Percentiles rank a stretch among this genome's conserved stretches.
Evolutionary conservation across 2,113 vertebrate genomes (phyloP).

Genomic region (Erinaceus europaeus): DNA sequence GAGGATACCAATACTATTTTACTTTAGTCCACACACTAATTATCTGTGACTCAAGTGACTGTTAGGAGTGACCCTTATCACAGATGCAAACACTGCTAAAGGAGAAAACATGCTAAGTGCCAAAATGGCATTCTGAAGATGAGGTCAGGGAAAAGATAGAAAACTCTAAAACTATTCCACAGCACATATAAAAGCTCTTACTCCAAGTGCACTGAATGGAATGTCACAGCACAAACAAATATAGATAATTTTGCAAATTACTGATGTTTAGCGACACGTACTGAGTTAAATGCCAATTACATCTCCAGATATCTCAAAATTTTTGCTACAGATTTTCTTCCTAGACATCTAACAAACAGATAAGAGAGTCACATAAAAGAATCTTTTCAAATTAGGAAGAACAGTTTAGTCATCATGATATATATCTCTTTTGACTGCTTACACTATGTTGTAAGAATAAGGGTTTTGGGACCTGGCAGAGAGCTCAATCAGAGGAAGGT

Average conservation of each 20-base stretch:
- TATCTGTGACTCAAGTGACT: conserved; percentile 44
- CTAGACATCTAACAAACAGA: neutral
- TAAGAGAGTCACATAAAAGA: neutral
- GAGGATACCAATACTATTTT: neutral
- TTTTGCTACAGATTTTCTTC: neutral
- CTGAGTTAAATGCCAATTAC: neutral
- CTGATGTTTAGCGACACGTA: neutral
- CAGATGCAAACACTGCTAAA: neutral
- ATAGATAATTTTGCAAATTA: neutral
- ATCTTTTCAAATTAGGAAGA: neutral
- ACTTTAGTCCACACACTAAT: neutral
- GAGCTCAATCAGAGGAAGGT: too few species aligned
- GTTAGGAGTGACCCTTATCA: conserved; percentile 31
- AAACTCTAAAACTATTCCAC: neutral
- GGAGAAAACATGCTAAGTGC: neutral
- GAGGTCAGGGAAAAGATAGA: neutral
- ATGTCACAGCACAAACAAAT: neutral
- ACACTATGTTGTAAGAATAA: neutral
- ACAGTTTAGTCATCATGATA: neutral
- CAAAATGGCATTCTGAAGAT: neutral
- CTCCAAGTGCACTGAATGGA: neutral
- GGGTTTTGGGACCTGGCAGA: too few species aligned
- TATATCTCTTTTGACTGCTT: neutral
- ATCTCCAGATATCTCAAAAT: neutral
- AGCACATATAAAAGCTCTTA: neutral